These are phyloP conservation scores for Setipinna tenuifilis DNA, from an alignment of 2,797 vertebrate species.

Conservation along the genomic window DNA sequence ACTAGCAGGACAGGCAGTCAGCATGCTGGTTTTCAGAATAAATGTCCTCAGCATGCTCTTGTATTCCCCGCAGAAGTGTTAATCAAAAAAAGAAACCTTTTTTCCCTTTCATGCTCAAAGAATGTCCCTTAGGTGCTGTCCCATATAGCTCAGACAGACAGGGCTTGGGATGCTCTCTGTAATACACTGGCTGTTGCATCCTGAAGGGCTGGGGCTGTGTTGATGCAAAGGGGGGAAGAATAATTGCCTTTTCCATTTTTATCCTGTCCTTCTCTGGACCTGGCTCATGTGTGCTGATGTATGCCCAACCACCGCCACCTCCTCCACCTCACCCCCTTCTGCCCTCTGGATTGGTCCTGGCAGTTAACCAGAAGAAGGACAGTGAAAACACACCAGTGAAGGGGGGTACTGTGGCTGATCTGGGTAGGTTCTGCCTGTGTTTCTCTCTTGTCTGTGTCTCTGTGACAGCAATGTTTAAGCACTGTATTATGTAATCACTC, in stretches of 20 bases:
- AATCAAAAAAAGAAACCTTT: neutral
- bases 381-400: conserved; percentile 91
- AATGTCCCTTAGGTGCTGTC: conserved; percentile 56
- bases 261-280: neutral
- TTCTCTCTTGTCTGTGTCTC: neutral
- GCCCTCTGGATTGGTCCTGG: conserved; percentile 33
- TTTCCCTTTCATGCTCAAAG: neutral
- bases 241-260: conserved; percentile 11
- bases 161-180: neutral
- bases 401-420: conserved; percentile 88
- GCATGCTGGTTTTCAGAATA: neutral
- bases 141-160: conserved; percentile 32
- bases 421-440: conserved; percentile 74
- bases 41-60: neutral
- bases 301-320: neutral
- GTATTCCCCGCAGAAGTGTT: neutral
- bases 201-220: neutral
- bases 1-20: neutral
- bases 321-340: conserved; percentile 24
- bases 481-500: neutral
- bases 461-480: neutral
- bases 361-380: conserved; percentile 95
- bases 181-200: neutral
- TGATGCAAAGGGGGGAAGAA: neutral
- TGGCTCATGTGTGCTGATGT: too few species aligned